Conservation (phyloP, 2,113 vertebrate genomes). For the Petroica traversi region DNA sequence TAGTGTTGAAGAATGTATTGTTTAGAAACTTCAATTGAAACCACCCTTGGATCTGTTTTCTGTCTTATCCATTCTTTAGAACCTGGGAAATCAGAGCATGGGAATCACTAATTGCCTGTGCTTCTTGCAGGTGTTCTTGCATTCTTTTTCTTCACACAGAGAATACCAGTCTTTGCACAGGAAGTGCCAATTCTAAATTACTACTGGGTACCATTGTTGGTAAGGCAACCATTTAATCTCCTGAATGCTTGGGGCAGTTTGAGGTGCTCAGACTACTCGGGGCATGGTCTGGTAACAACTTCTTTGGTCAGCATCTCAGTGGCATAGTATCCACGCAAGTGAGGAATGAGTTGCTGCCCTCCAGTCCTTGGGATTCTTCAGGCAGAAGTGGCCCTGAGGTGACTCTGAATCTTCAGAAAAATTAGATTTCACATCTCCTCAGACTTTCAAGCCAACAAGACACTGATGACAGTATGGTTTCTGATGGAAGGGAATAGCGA, state of each 20-base stretch:
- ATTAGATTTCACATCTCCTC: not conserved
- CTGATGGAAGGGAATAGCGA: not conserved
- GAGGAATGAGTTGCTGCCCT: not conserved
- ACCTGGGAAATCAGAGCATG: not conserved
- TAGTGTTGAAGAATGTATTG: not conserved
- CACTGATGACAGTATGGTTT: not conserved
- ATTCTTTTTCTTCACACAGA: constrained; percentile 91
- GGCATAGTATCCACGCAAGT: not conserved
- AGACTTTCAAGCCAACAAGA: not conserved
- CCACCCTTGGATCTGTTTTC: not conserved
- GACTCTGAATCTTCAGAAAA: not conserved
- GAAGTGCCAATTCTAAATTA: constrained; percentile 88
- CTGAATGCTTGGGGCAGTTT: not conserved
- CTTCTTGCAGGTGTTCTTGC: constrained; percentile 84
- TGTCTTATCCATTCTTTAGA: not conserved
- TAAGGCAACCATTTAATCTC: constrained; percentile 66
- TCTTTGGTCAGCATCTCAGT: not conserved
- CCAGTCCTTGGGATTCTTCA: not conserved
- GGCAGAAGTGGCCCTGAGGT: not conserved
- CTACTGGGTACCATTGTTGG: constrained; percentile 93
- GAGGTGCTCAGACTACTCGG: not conserved
- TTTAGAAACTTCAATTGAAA: not conserved
- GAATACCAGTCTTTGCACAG: constrained; percentile 79
- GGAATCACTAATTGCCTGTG: not conserved
- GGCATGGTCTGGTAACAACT: not conserved